Evolutionary conservation across 2,113 vertebrate species (phyloP).

Genomic region (Dendrocopos noguchii): DNA sequence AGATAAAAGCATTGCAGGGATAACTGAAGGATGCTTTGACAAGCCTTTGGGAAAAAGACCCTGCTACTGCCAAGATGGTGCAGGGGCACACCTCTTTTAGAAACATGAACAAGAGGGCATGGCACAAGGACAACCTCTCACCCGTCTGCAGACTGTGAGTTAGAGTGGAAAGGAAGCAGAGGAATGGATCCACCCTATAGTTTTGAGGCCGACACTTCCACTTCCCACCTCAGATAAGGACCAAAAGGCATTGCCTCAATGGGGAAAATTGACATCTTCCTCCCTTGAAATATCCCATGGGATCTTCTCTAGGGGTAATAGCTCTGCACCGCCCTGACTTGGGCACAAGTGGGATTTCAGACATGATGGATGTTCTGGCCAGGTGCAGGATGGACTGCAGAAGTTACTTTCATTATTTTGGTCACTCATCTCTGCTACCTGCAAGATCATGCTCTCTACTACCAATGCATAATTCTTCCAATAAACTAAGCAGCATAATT

Average conservation of each 20-base stretch:
- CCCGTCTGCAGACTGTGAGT: rapidly evolving
- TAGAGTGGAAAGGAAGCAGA: not conserved
- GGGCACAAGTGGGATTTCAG: not conserved
- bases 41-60: not conserved
- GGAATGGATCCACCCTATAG: not conserved
- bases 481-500: not conserved
- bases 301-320: not conserved
- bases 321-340: rapidly evolving
- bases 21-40: not conserved
- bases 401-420: not conserved
- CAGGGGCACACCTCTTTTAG: not conserved
- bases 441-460: not conserved
- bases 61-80: rapidly evolving
- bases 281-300: not conserved
- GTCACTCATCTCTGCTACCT: rapidly evolving
- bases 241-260: not conserved
- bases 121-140: not conserved
- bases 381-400: not conserved
- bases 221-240: not conserved
- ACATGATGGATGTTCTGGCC: not conserved
- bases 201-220: not conserved
- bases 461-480: not conserved
- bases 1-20: not conserved
- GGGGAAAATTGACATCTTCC: not conserved
- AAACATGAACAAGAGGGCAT: not conserved